Conservation (phyloP, 1,140 invertebrate species). For the Zaprionus vittiger region DNA sequence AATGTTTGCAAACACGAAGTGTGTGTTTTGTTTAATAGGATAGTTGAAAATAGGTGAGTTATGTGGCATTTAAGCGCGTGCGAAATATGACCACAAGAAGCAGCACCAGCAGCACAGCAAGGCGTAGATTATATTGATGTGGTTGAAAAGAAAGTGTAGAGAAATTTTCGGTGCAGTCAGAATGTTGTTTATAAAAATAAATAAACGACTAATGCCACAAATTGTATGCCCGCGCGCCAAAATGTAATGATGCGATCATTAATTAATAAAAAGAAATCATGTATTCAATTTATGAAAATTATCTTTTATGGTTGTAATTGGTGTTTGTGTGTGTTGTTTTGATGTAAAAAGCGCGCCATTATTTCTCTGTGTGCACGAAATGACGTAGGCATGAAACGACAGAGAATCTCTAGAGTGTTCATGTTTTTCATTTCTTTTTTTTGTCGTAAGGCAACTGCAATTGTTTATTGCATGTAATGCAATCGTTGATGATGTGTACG, state of each 20-base stretch:
- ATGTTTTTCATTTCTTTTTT: slow-evolving; percentile 43
- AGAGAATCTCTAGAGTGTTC: slow-evolving; percentile 27
- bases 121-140: slow-evolving; percentile 78
- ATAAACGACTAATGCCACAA: slow-evolving; percentile 39
- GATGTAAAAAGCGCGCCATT: slow-evolving; percentile 82
- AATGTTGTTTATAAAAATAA: slow-evolving; percentile 66
- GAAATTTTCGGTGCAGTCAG: slow-evolving; percentile 75
- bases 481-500: slow-evolving; percentile 40
- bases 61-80: slow-evolving; percentile 63
- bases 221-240: slow-evolving; percentile 29
- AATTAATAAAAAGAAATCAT: slow-evolving; percentile 22
- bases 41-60: slow-evolving; percentile 81
- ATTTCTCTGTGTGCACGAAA: slow-evolving; percentile 62
- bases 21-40: slow-evolving; percentile 68
- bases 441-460: slow-evolving; percentile 44
- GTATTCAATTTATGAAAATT: slow-evolving; percentile 39
- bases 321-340: slow-evolving; percentile 45
- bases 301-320: slow-evolving; percentile 52
- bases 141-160: slow-evolving; percentile 83
- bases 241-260: slow-evolving; percentile 21
- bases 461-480: slow-evolving; percentile 73
- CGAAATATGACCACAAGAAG: slow-evolving; percentile 63
- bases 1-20: slow-evolving; percentile 78
- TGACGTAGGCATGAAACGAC: slow-evolving; percentile 74
- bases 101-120: slow-evolving; percentile 70